Evolutionary conservation across 2,797 vertebrate species (phyloP).

Genomic region (Bovichtus diacanthus): DNA sequence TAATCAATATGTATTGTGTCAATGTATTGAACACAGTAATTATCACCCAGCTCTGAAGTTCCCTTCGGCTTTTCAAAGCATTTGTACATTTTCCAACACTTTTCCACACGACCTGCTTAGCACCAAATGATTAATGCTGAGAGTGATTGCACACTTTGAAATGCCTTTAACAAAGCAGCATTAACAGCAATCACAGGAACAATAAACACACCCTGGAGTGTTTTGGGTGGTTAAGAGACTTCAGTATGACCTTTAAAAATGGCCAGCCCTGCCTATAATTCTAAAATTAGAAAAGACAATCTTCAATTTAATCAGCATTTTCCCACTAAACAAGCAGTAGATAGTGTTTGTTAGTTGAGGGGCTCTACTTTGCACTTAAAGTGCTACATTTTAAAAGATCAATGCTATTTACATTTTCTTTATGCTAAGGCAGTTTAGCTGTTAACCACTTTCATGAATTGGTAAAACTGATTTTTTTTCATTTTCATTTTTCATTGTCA

Average conservation of each 20-base stretch:
- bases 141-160: neutral
- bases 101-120: no score
- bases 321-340: neutral
- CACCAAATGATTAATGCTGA: no score
- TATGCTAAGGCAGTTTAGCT: neutral
- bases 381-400: neutral
- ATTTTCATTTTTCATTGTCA: no score
- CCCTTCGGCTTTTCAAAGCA: no score
- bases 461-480: neutral
- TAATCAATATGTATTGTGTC: no score
- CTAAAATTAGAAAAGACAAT: neutral
- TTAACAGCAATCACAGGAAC: neutral
- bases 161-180: neutral
- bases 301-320: neutral
- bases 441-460: neutral
- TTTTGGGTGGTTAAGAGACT: neutral
- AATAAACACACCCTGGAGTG: neutral
- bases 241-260: neutral
- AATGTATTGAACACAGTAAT: no score
- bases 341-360: neutral
- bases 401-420: neutral
- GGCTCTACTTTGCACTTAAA: neutral
- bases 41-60: no score
- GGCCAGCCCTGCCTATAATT: neutral
- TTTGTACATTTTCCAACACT: no score